Evolutionary conservation across 2,797 vertebrate species (phyloP).

Genomic region (Tapirus indicus): DNA sequence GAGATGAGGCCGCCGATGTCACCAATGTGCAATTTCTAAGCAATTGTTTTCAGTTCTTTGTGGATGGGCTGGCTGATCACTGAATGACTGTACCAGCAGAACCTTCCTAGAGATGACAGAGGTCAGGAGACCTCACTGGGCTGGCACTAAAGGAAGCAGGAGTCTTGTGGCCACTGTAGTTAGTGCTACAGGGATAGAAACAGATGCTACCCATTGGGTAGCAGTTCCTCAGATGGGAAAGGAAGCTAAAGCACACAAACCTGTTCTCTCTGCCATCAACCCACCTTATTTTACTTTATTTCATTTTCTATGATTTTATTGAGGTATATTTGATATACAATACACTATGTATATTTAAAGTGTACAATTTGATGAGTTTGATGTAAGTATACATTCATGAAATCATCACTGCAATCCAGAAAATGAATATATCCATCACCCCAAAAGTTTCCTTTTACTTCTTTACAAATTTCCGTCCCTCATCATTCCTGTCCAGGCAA

Average conservation of each 20-base stretch:
- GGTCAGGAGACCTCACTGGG: not conserved
- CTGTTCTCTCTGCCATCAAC: not conserved
- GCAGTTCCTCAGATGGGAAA: not conserved
- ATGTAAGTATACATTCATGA: not conserved
- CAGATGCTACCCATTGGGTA: accelerated
- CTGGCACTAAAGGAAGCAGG: not conserved
- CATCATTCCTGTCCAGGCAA: not conserved
- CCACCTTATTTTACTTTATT: not conserved
- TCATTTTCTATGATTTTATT: not conserved
- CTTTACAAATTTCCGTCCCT: not conserved
- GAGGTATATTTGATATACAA: not conserved
- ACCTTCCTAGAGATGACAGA: not conserved
- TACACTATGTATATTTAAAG: not conserved
- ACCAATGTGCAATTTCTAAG: not conserved
- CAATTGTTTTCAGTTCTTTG: slow-evolving; percentile 21
- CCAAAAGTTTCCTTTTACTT: not conserved
- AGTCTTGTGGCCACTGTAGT: not conserved
- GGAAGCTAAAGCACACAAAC: not conserved
- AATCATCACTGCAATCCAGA: not conserved
- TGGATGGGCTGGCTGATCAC: not conserved
- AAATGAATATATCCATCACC: not conserved
- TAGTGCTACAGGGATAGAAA: not conserved
- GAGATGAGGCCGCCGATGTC: not conserved
- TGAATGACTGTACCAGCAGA: not conserved
- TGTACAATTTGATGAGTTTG: not conserved